These are phyloP conservation scores for Cololabis saira DNA, from an alignment of 2,113 vertebrate species.

Conservation along the genomic window DNA sequence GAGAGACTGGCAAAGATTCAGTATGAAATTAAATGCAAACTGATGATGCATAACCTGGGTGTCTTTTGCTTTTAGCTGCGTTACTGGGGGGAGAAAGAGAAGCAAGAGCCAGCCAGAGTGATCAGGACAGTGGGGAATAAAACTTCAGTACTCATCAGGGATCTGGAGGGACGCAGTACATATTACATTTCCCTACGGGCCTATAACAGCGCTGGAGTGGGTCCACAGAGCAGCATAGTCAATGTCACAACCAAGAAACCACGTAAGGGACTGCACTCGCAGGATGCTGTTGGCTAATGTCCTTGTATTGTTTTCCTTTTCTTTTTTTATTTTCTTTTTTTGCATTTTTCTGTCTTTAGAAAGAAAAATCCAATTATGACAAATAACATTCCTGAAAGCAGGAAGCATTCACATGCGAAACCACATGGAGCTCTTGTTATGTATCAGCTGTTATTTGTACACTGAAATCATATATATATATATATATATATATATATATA, in stretches of 20 bases:
- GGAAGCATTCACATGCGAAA: neutral
- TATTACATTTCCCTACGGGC: slow-evolving; percentile 90
- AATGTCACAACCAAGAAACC: slow-evolving; percentile 95
- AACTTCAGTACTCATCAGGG: slow-evolving; percentile 85
- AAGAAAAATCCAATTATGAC: slow-evolving; percentile 1
- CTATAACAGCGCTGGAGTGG: slow-evolving; percentile 92
- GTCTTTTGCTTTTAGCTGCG: slow-evolving; percentile 81
- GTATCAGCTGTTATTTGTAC: neutral
- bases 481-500: too few species aligned
- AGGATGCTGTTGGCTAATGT: slow-evolving; percentile 10
- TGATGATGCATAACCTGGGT: slow-evolving; percentile 7
- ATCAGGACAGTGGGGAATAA: slow-evolving; percentile 89
- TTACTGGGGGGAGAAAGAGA: slow-evolving; percentile 89
- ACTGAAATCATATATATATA: too few species aligned
- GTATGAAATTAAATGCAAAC: neutral
- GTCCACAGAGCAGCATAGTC: slow-evolving; percentile 87
- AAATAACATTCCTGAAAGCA: slow-evolving; percentile 4
- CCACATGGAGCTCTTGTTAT: neutral
- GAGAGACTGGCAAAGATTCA: neutral
- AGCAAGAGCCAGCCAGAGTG: slow-evolving; percentile 88
- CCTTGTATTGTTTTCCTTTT: slow-evolving; percentile 6
- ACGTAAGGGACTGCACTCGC: slow-evolving; percentile 81
- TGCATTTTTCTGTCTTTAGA: neutral
- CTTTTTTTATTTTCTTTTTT: neutral
- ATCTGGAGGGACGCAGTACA: slow-evolving; percentile 86